Evolutionary conservation across 2,113 vertebrate genomes (phyloP), one percentile per base, ranked within the genome.

Genomic region (Hymenochirus boettgeri): DNA sequence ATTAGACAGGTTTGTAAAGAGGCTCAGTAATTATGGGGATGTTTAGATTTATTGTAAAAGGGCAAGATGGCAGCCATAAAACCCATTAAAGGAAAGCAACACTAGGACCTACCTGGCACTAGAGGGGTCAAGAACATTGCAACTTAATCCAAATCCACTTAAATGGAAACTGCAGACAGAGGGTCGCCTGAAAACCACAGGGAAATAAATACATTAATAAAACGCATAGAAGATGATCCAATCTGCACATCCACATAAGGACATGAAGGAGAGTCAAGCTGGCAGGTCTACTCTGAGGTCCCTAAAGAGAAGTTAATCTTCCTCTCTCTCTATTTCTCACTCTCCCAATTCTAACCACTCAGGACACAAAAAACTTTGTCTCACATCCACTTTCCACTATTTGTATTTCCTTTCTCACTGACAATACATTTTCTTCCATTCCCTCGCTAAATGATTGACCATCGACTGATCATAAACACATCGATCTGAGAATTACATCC

Each of bases 241-340:
- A 7, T 42, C 39, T 42, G 17, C 39, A 39, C 37, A n/a, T 42
- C 13, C 39, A 42, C 39, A 42, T 18, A 42, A 42, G 39, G 39
- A 42, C 39, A 42, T 15, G 39, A 42, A 42, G 39, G 39, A 15
- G 13, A 42, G 39, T 1, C 39, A 42, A n/a, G 39, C n/a, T 42
- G 33, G 33, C 33, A 35, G 33, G 2, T 35, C 11, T 33, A 2
- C 11, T 33, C 31, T 39, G 17, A 4, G n/a, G 78, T 81, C 82
- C 88, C 72, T 82, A 84, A 77, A 75, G 72, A 15, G 6, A n/a
- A n/a, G 13, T 42, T n/a, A 2, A n/a, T 3, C 39, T 4, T 39
- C 2, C 12, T 42, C 17, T 42, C 12, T 42, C 12, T 42, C 39
- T n/a, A 2, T 1, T 12, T 15, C 12, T 42, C 39, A 5, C 17